Conservation (phyloP, 2,797 vertebrate genomes). For the Apodemus agrarius region DNA sequence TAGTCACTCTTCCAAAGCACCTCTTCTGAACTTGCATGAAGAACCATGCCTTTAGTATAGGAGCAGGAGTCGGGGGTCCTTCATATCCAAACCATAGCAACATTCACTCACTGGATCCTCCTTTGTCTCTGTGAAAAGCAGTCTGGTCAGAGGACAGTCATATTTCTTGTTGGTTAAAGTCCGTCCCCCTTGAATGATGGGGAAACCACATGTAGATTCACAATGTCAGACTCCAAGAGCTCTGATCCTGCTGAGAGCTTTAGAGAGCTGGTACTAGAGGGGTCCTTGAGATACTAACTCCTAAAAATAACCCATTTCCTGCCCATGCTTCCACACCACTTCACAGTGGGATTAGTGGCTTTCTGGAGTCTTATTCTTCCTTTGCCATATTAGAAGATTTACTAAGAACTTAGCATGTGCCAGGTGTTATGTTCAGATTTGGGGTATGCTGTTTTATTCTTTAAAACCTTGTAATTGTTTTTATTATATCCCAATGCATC, state of each 20-base stretch:
- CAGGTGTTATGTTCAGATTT: background rate
- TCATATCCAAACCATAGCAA: background rate
- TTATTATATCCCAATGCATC: background rate
- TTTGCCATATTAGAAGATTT: background rate
- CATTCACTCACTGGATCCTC: background rate
- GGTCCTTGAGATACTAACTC: background rate
- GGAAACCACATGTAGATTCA: background rate
- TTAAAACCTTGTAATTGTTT: background rate
- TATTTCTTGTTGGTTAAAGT: background rate
- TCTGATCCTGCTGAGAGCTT: background rate
- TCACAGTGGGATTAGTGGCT: background rate
- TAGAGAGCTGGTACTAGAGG: background rate
- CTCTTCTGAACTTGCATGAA: background rate
- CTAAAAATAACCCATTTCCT: background rate
- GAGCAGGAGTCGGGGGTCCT: background rate
- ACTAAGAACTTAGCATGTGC: background rate
- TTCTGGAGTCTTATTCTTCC: background rate
- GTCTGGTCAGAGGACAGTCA: background rate
- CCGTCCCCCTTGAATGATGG: background rate
- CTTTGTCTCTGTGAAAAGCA: background rate
- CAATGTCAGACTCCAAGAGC: background rate
- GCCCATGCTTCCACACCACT: background rate
- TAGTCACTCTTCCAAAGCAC: background rate
- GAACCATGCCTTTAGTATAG: background rate
- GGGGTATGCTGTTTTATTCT: background rate